Evolutionary conservation across 1,140 invertebrate genomes (phyloP).

Genomic region (Hycleus phaleratus): DNA sequence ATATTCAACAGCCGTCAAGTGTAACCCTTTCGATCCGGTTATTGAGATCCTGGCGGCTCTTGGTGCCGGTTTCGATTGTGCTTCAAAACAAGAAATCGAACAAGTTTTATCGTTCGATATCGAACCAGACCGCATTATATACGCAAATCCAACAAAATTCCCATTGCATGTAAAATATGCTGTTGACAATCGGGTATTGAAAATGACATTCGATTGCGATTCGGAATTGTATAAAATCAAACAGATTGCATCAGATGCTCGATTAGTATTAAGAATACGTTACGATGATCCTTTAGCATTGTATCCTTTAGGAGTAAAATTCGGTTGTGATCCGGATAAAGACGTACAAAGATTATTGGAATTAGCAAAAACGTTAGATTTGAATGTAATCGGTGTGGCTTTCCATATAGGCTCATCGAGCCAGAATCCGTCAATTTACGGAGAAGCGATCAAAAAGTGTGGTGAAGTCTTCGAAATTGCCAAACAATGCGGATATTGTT

Average conservation of each 20-base stretch:
- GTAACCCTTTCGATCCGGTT: conserved; percentile 81
- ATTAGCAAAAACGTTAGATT: conserved; percentile 59
- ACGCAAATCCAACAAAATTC: conserved; percentile 96
- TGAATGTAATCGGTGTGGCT: conserved; percentile 77
- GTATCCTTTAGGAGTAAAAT: conserved; percentile 91
- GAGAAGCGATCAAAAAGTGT: conserved; percentile 61
- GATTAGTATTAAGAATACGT: conserved; percentile 87
- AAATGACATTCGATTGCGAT: conserved; percentile 96
- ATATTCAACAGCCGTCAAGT: conserved; percentile 80
- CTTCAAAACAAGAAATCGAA: conserved; percentile 87
- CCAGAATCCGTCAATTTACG: conserved; percentile 64
- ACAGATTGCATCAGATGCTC: conserved; percentile 69
- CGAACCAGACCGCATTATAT: conserved; percentile 77
- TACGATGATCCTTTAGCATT: conserved; percentile 81
- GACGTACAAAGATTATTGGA: conserved; percentile 74
- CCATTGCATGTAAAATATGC: conserved; percentile 86
- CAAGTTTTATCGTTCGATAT: conserved; percentile 76
- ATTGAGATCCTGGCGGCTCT: conserved; percentile 77
- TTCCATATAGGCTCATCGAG: conserved; percentile 89
- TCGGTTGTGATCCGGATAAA: conserved; percentile 77
- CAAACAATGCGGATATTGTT: conserved; percentile 57
- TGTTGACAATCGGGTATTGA: conserved; percentile 60
- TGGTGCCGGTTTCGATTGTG: conserved; percentile 92
- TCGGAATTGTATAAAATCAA: conserved; percentile 90
- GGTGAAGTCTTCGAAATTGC: conserved; percentile 65